Base-by-base conservation (phyloP, 2,888 invertebrate genomes). In the Sialis lutaria region DNA sequence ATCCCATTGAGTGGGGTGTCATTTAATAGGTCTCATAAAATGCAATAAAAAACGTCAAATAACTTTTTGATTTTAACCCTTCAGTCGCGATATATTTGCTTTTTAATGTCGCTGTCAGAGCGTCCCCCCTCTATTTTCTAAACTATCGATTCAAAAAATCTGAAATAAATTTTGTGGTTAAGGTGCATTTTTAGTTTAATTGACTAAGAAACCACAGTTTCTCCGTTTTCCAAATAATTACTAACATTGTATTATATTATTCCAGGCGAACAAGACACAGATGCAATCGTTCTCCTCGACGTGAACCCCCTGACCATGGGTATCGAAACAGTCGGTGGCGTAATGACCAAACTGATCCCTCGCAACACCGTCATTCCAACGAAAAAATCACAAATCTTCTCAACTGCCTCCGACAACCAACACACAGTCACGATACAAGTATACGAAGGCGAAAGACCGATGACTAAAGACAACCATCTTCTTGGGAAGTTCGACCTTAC, bases 391-490 rank as follows among this genome's bases (percentile, higher is more conserved):
- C 97, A 98, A 69, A 93, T 97, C 63, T 99, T 98, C 81, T 95
- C 96, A 0, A 98, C 98, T 1, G 96, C 97, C 48, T 89, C 93
- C 32, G 98, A 98, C 66, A 98, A 97, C 68, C 98, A 98, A 66
- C 92, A 95, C 67, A 95, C 95, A 4, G 97, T 99, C 46, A 97
- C 96, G 54, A 98, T 98, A 64, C 91, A 93, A 68, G 93, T 95
- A 0, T 97, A 90, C 65, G 97, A 99, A 70, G 97, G 98, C 57
- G 98, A 99, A 69, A 83, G 98, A 59, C 95, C 97, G 31, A 96
- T 98, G 97, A 97, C 97, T 54, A 97, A 97, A 69, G 97, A 98
- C 69, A 98, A 99, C 70, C 97, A 99, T 68, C 73, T 93, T 54
- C 75, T 99, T 50, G 98, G 98, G 52, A 97, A 96, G 68, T 99